These are phyloP conservation scores for Ctena decussata DNA, from an alignment of 2,888 invertebrate genomes.

Conservation along the genomic window DNA sequence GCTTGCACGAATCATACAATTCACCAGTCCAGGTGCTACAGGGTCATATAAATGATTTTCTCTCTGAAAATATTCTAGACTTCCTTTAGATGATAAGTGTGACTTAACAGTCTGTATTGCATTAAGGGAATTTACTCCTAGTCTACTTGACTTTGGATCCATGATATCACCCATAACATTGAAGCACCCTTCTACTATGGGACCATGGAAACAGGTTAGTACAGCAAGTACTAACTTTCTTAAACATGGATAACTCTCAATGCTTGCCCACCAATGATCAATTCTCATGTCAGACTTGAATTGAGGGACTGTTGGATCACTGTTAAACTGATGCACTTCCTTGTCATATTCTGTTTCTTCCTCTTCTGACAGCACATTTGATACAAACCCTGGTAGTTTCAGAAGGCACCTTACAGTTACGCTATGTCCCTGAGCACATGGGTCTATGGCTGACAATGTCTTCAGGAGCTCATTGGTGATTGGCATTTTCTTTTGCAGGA, in stretches of 20 bases:
- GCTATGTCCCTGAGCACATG: conserved; percentile 46
- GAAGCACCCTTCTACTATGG: too few species aligned
- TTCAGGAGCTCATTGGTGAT: conserved; percentile 49
- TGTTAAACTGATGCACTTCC: conserved; percentile 37
- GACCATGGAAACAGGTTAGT: too few species aligned
- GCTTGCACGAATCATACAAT: too few species aligned
- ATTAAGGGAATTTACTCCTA: too few species aligned
- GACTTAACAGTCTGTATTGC: too few species aligned
- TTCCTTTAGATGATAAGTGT: too few species aligned
- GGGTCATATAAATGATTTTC: too few species aligned
- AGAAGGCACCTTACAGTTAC: conserved; percentile 30
- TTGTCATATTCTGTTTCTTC: conserved; percentile 25
- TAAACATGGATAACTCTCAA: neutral
- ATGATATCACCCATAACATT: too few species aligned
- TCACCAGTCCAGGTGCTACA: too few species aligned
- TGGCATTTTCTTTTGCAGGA: conserved; percentile 60
- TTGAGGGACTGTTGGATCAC: conserved; percentile 24
- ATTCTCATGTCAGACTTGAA: conserved; percentile 7
- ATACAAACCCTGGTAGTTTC: conserved; percentile 39
- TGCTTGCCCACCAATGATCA: conserved; percentile 45
- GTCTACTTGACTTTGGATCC: too few species aligned
- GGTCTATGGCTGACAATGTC: conserved; percentile 48
- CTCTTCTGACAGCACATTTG: conserved; percentile 39
- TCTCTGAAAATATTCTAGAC: too few species aligned
- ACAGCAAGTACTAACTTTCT: neutral